Base-by-base conservation (phyloP, 2,888 invertebrate genomes). In the Epirrita christyi region DNA sequence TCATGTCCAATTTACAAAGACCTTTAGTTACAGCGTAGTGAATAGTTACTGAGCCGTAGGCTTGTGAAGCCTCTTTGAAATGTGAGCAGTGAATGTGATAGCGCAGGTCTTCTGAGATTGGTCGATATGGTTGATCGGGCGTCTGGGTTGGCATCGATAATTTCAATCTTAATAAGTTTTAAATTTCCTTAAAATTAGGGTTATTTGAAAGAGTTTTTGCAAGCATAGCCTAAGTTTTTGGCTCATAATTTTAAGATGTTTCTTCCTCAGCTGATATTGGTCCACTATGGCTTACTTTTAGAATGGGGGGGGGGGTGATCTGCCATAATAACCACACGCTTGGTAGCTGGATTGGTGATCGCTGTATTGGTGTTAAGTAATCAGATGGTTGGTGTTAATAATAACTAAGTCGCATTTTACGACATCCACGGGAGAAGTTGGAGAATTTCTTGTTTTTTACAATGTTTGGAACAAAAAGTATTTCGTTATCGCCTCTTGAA, bases 101-200 rank as follows among this genome's bases (percentile, higher is more conserved):
- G 27, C 32, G 36, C 5, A 38, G 59, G 32, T 46, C 59, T 50
- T 42, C 21, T 13, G 42, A 53, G 53, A 60, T 32, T 59, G 59
- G 58, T 47, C 34, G 41, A 15, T 46, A 38, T 32, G 52, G 48
- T 61, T 53, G 55, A 58, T 59, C 36, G 55, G 50, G 13, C 43
- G 45, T 44, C 45, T 56, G 55, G 29, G 28, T 50, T 52, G 43
- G 34, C 42, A 48, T 40, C 32, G 56, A 59, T 59, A 61, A 52
- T 40, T 45, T 45, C 36, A 41, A 47, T 47, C 44, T 51, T 43
- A 32, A 28, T n/a, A n/a, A n/a, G n/a, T n/a, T 29, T 7, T 29
- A 29, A 29, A 11, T 41, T 51, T 38, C 50, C 50, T 45, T 38
- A 32, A 9, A 9, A 32, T 32, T 32, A 32, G 32, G 32, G 6